Evolutionary conservation across 1,140 invertebrate genomes (phyloP), one percentile per base, ranked within the genome.

Genomic region (Apis cerana): DNA sequence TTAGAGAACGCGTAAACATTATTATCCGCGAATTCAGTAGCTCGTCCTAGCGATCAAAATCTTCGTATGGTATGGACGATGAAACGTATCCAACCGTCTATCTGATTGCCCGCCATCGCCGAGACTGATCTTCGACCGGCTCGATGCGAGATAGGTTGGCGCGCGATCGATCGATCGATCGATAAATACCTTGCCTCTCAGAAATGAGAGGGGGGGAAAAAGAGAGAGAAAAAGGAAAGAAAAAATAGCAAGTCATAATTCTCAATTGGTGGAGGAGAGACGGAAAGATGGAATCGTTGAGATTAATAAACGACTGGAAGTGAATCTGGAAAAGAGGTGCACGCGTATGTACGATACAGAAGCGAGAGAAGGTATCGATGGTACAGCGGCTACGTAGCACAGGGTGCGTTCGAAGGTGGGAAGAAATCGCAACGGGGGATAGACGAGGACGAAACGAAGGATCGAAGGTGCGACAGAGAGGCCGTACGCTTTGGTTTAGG

Each of bases 401-500:
- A 56, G 82, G 70, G 77, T 84, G 82, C 82, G 70, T 84, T 83
- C 64, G 83, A 72, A 75, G 67, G 77, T 65, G 82, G 54, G 69
- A 70, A 62, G 69, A 75, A 74, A 80, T 68, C 70, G 81, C 71
- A 13, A 19, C 21, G 8, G 48, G 48, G 68, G 58, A 80, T 62
- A 71, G 71, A 65, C 56, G 50, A 74, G 61, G 81, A 82, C 72
- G 23, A 59, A 52, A 48, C 62, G 72, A 56, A 58, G 75, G 78
- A 84, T 75, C 52, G 61, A 52, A 88, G 83, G 89, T 88, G 88
- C 86, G 85, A 90, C 86, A 68, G 74, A 77, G 86, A 88, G 69
- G 79, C 75, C 75, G 70, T 89, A 90, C 89, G 86, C 89, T 92
- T 91, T 90, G 89, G 91, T 90, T 92, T 92, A 92, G 91, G 87